phyloP scores from a whole-genome alignment of 2,113 vertebrate species.

The Rhizomys pruinosus region DNA sequence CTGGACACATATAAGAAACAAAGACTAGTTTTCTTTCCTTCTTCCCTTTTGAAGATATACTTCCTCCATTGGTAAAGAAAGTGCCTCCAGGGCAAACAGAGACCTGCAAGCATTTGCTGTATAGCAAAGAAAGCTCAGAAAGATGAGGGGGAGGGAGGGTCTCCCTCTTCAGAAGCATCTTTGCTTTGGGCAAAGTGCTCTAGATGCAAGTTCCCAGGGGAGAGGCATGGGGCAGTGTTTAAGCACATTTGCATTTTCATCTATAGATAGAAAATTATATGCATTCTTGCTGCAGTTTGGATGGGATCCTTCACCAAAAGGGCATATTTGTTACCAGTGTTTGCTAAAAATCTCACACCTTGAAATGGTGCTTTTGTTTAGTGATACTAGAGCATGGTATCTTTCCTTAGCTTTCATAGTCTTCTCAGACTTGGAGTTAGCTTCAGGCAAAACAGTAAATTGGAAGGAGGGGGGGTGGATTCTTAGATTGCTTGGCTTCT shows the following conservation, averaged over 20 bases:
- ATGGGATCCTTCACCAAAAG: not conserved
- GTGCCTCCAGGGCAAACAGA: constrained; percentile 28
- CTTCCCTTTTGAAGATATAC: too few relatives aligned
- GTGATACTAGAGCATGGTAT: constrained; percentile 36
- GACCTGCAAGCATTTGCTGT: too few relatives aligned
- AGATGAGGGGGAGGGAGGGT: not conserved
- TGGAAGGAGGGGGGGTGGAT: not conserved
- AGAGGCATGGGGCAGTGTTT: not conserved
- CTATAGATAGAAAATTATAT: not conserved
- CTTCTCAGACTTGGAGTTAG: constrained; percentile 14
- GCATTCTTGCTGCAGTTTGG: not conserved
- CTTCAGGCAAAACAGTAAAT: constrained; percentile 66
- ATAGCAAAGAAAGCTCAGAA: not conserved
- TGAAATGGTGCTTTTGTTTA: constrained; percentile 40
- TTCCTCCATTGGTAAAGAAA: too few relatives aligned
- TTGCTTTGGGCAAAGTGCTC: not conserved
- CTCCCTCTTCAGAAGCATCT: not conserved
- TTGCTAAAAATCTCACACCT: constrained; percentile 14
- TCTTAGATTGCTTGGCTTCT: not conserved
- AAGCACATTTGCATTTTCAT: not conserved
- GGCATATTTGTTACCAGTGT: not conserved
- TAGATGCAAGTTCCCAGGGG: not conserved
- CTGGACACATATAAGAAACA: too few relatives aligned
- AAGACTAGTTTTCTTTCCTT: too few relatives aligned
- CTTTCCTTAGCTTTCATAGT: not conserved